phyloP scores from a whole-genome alignment of 2,113 vertebrate genomes.

The Anser cygnoides region DNA sequence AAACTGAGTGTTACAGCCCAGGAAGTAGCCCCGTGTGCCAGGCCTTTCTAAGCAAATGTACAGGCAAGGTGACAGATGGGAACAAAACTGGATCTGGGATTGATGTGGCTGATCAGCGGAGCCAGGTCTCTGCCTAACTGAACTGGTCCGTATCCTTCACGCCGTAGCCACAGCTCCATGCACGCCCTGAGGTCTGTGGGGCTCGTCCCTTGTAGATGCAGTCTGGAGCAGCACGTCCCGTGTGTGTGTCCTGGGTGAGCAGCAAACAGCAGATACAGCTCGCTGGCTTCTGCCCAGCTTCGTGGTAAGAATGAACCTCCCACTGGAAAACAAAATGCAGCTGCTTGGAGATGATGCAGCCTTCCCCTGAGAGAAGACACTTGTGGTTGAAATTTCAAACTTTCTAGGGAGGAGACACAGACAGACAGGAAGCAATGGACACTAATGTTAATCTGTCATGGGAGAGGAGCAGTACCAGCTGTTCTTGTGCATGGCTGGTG shows the following conservation, averaged over 20 bases:
- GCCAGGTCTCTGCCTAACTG: background rate
- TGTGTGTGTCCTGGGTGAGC: background rate
- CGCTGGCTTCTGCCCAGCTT: background rate
- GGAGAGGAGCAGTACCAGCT: background rate
- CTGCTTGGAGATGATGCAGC: background rate
- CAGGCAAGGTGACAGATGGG: background rate
- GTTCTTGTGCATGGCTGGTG: rapidly evolving
- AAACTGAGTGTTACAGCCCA: background rate
- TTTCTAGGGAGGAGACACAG: background rate
- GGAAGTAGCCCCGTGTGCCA: background rate
- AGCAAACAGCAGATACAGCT: background rate
- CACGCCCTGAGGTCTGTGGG: background rate
- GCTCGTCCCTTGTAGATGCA: background rate
- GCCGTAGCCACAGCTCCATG: background rate
- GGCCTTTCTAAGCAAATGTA: background rate
- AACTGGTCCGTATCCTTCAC: background rate
- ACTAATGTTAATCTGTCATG: background rate
- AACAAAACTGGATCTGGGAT: background rate
- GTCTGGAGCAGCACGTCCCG: background rate
- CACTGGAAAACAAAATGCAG: background rate
- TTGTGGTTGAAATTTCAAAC: background rate
- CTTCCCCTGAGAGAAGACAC: background rate
- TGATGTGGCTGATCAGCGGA: background rate
- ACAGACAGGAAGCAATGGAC: background rate
- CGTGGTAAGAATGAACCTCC: background rate